Conservation (phyloP, 2,113 vertebrate genomes). For the Actinemys pallida region DNA sequence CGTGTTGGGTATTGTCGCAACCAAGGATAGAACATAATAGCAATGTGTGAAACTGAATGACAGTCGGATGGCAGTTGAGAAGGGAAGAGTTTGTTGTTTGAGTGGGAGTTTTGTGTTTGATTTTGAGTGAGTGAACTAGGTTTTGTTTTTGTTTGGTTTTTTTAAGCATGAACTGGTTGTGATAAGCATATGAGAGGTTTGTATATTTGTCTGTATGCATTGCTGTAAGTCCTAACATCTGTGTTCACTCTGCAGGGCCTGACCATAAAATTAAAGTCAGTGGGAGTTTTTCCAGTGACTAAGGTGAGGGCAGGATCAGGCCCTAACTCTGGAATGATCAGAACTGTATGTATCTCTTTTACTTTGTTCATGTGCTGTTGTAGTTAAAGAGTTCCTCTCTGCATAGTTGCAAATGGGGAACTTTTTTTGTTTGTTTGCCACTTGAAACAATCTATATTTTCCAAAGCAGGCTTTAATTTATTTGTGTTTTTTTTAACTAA, state of each 20-base stretch:
- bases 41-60: slow-evolving; percentile 10
- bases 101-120: neutral
- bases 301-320: neutral
- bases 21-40: neutral
- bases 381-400: neutral
- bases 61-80: neutral
- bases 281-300: slow-evolving; percentile 18
- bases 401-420: neutral
- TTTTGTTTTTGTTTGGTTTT: neutral
- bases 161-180: neutral
- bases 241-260: slow-evolving; percentile 6
- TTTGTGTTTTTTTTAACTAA: neutral
- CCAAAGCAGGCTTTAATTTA: neutral
- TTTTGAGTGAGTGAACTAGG: neutral
- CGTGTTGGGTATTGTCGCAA: neutral
- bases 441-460: neutral
- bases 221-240: slow-evolving; percentile 7
- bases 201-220: slow-evolving; percentile 4
- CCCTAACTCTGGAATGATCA: neutral
- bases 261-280: neutral
- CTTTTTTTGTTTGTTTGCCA: neutral
- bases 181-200: neutral
- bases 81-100: neutral
- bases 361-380: neutral
- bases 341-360: neutral